Percentiles rank a stretch among this genome's conserved stretches.
Evolutionary conservation across 2,888 invertebrate species (phyloP).

Genomic region (Gasteruption jaculator): DNA sequence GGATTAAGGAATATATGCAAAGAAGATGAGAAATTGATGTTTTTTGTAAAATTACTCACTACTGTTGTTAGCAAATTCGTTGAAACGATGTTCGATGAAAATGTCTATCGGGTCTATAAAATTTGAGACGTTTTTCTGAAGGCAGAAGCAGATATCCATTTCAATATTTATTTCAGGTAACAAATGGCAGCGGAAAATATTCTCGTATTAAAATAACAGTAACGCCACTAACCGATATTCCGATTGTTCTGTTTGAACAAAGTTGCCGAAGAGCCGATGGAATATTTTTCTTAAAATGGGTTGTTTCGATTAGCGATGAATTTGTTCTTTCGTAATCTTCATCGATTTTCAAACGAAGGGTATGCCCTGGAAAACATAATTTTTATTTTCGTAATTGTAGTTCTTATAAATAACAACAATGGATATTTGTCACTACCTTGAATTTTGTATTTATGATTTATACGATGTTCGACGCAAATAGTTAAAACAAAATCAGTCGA

Average conservation of each 20-base stretch:
- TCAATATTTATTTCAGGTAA: neutral
- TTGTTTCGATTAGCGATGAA: constrained; percentile 12
- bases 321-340: constrained; percentile 25
- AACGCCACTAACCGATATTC: constrained; percentile 17
- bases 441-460: constrained; percentile 12
- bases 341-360: constrained; percentile 26
- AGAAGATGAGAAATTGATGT: no score
- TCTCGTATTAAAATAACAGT: neutral
- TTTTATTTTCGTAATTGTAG: no score
- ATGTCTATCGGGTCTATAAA: constrained; percentile 33
- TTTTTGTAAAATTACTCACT: no score
- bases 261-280: neutral
- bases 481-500: constrained; percentile 23
- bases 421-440: no score
- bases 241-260: constrained; percentile 17
- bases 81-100: constrained; percentile 24
- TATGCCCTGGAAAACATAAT: no score
- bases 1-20: no score
- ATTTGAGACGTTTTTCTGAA: constrained; percentile 27
- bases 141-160: neutral
- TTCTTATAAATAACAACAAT: no score
- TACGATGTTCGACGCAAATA: constrained; percentile 23
- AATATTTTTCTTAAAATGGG: constrained; percentile 8
- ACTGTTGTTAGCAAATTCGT: neutral
- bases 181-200: neutral